phyloP scores from a whole-genome alignment of 1,140 invertebrate species.

The Drosophila kanapiae region DNA sequence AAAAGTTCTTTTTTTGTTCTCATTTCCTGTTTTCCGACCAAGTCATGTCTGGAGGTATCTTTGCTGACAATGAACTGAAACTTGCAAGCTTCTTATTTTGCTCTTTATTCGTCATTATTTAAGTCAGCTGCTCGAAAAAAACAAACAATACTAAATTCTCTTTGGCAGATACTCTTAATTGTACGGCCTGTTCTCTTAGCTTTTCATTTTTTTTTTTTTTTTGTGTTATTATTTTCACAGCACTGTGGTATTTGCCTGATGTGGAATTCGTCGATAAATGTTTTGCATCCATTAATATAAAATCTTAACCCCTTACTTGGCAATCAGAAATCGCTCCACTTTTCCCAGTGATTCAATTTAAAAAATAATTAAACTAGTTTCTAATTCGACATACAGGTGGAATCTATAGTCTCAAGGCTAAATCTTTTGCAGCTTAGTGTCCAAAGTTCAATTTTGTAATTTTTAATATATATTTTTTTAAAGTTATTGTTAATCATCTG shows the following conservation, averaged over 20 bases:
- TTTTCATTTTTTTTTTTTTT: background rate
- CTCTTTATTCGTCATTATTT: background rate
- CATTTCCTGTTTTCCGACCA: background rate
- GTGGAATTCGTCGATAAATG: background rate
- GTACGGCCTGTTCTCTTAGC: background rate
- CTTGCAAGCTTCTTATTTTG: background rate
- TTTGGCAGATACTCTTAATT: background rate
- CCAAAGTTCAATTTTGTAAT: no score
- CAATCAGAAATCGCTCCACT: no score
- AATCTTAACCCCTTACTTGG: no score
- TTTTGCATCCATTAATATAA: background rate
- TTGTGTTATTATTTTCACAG: background rate
- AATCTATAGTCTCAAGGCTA: no score
- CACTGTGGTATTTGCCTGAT: background rate
- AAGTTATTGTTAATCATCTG: no score
- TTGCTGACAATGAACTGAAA: background rate
- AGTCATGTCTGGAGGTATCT: background rate
- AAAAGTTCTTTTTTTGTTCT: background rate
- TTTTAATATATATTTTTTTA: no score
- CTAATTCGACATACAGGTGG: no score
- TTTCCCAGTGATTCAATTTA: no score
- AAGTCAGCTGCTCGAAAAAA: slow-evolving; percentile 4
- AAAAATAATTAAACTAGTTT: no score
- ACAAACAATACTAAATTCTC: background rate
- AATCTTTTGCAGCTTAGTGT: no score